These are phyloP conservation scores for Geophilus truncorum DNA, from an alignment of 2,888 invertebrate genomes.

Conservation along the genomic window DNA sequence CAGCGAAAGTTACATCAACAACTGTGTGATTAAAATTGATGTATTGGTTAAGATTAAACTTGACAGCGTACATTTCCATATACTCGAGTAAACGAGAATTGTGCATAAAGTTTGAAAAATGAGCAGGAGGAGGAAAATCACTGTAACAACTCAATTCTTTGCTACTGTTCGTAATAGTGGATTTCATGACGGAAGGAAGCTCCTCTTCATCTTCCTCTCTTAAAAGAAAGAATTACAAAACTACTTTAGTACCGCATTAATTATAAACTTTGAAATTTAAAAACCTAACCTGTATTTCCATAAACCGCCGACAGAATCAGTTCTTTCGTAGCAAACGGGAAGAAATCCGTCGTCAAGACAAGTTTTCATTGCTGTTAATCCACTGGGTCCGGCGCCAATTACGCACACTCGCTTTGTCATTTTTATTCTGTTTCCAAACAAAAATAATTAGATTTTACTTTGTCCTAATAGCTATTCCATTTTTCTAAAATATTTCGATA, in stretches of 20 bases:
- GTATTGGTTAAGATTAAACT: constrained; percentile 39
- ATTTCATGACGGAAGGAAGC: constrained; percentile 46
- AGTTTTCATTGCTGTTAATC: constrained; percentile 47
- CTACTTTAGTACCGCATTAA: neutral
- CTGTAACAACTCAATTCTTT: constrained; percentile 49
- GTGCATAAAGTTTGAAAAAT: constrained; percentile 51
- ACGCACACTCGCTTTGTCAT: constrained; percentile 37
- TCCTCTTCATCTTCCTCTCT: constrained; percentile 42
- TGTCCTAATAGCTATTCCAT: too few relatives aligned
- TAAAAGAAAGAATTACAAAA: constrained; percentile 36
- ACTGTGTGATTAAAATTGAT: constrained; percentile 37
- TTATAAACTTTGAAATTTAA: too few relatives aligned
- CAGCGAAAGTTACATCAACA: constrained; percentile 30
- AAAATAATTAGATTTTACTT: too few relatives aligned
- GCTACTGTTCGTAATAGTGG: constrained; percentile 48
- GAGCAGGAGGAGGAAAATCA: constrained; percentile 50
- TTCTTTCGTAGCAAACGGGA: constrained; percentile 46
- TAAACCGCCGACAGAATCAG: constrained; percentile 45
- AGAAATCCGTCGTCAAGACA: constrained; percentile 46
- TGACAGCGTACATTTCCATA: constrained; percentile 41
- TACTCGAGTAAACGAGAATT: constrained; percentile 48
- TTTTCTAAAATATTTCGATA: too few relatives aligned
- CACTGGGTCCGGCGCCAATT: constrained; percentile 48
- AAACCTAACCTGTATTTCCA: constrained; percentile 41
- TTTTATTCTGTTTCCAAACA: neutral